A percentile compares a stretch with the other conserved stretches of the same genome.
These are phyloP conservation scores for Agelastica alni DNA, from an alignment of 2,888 invertebrate genomes.

Conservation along the genomic window DNA sequence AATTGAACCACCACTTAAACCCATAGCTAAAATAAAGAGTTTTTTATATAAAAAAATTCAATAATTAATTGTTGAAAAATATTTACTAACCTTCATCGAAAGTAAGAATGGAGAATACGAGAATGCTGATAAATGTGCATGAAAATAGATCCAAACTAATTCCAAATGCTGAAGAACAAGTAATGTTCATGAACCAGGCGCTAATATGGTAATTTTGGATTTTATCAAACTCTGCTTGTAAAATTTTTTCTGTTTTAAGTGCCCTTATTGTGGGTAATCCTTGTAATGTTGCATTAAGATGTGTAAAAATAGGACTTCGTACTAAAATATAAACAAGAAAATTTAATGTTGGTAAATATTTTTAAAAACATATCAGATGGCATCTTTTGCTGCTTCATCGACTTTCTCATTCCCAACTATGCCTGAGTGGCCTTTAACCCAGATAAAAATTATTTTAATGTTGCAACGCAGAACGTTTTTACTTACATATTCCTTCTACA, in stretches of 20 bases:
- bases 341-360: no score
- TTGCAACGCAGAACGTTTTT: no score
- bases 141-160: conserved; percentile 68
- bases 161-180: conserved; percentile 82
- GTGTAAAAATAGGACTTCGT: conserved; percentile 89
- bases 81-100: conserved; percentile 46
- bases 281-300: conserved; percentile 80
- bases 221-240: conserved; percentile 74
- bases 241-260: conserved; percentile 73
- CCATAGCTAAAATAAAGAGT: conserved; percentile 32
- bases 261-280: conserved; percentile 87
- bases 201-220: conserved; percentile 82
- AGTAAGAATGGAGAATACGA: conserved; percentile 67
- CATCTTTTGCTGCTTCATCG: no score
- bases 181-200: conserved; percentile 85
- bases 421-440: no score
- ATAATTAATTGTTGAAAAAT: no score
- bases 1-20: conserved; percentile 36
- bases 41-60: no score
- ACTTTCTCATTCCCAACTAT: no score
- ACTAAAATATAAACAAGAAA: conserved; percentile 62
- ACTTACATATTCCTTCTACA: conserved; percentile 78
- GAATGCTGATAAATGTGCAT: conserved; percentile 64
- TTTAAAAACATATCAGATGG: no score
- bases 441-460: no score